Evolutionary conservation across 2,888 invertebrate genomes (phyloP).

Genomic region (Gnatocerus cornutus): DNA sequence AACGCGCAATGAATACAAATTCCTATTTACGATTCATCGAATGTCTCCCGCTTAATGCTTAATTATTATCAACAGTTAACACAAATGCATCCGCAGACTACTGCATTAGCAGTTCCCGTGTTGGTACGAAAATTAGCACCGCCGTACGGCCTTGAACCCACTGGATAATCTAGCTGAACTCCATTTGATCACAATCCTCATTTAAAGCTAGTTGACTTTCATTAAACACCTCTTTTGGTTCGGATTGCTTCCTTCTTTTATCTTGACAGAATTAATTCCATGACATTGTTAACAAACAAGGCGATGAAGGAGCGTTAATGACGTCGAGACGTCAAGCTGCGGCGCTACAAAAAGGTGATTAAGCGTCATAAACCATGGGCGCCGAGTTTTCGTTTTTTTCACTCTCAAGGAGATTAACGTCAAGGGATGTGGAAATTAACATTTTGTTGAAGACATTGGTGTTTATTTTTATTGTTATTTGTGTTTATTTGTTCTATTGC

Average conservation of each 20-base stretch:
- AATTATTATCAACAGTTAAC: no score
- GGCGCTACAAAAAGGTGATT: background rate
- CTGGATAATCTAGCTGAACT: slow-evolving; percentile 33
- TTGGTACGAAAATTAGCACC: slow-evolving; percentile 4
- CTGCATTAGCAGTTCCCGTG: background rate
- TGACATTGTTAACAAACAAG: slow-evolving; percentile 1
- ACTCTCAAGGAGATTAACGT: no score
- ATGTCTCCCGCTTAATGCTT: no score
- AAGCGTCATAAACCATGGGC: background rate
- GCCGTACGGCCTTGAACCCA: slow-evolving; percentile 39
- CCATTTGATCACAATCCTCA: slow-evolving; percentile 35
- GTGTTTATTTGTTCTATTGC: no score
- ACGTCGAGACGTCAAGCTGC: slow-evolving; percentile 1
- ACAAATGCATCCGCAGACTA: background rate
- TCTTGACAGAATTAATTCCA: slow-evolving; percentile 18
- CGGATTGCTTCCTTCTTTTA: slow-evolving; percentile 29
- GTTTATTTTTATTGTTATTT: no score
- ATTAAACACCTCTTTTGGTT: slow-evolving; percentile 39
- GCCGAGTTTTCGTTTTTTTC: no score
- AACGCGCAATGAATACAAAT: no score
- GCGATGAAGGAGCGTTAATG: slow-evolving; percentile 1
- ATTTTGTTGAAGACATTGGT: no score
- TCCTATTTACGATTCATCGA: no score
- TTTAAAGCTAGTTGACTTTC: slow-evolving; percentile 42
- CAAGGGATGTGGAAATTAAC: no score